Base-by-base conservation (phyloP, 2,888 invertebrate species). In the Sisyra terminalis region DNA sequence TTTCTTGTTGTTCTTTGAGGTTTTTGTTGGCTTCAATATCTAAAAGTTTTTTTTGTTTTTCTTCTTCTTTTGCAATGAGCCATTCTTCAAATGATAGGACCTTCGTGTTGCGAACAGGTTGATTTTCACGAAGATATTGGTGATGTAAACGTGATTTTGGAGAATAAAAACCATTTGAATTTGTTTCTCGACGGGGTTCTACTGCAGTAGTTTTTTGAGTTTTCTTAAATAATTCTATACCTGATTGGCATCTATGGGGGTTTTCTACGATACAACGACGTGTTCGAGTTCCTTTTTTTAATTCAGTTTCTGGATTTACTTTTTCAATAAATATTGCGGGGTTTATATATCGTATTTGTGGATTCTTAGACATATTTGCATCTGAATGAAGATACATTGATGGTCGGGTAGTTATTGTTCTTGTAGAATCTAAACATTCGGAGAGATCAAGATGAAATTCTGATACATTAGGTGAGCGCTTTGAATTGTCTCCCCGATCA, bases 321-420 rank as follows among this genome's bases (percentile, higher is more conserved):
- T 65, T 62, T 53, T 74, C 75, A 2, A 73, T 65, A 47, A 66
- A 73, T 47, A 74, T 73, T 5, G 75, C 73, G 1, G 74, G 67
- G 53, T 75, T 74, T 41, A 75, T 68, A 51, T 70, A 71, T 45
- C 71, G 66, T 6, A 43, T 17, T 16, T 43, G 32, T 11, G 24
- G 11, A 18, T 8, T 17, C 10, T 38, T 11, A n/a, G 9, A 10
- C 3, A 38, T 3, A 11, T 38, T 11, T 18, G 34, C 4, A 3
- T 38, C 17, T 3, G 15, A 38, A n/a, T 14, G 15, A 34, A 11
- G 34, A 15, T 7, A 34, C 34, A 34, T 34, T 34, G 13, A 14
- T 34, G 13, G 13, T 18, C 18, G 10, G 10, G 16, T 24, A 11
- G 29, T 18, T 17, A 24, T 13, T 13, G n/a, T 38, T 11, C 16